Conservation (phyloP, 2,113 vertebrate genomes). For the Gobius niger region DNA sequence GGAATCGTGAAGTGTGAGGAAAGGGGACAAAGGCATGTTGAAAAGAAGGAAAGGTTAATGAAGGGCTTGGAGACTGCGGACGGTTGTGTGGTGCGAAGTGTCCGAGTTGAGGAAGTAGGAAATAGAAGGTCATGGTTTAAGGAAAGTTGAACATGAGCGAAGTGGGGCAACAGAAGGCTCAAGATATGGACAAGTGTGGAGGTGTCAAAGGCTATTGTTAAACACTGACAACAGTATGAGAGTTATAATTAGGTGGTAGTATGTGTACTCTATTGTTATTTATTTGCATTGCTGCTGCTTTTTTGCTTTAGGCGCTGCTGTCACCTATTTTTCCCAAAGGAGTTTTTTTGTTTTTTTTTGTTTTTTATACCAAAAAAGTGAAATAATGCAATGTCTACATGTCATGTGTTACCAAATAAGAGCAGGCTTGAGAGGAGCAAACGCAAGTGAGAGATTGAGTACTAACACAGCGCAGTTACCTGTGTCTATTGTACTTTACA, state of each 20-base stretch:
- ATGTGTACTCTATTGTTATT: conserved; percentile 63
- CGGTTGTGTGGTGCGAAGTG: conserved; percentile 3
- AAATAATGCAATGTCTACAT: conserved; percentile 72
- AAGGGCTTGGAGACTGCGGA: not conserved
- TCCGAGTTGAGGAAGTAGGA: conserved; percentile 49
- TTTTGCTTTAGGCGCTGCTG: conserved; percentile 78
- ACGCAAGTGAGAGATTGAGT: conserved; percentile 39
- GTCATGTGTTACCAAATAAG: conserved; percentile 75
- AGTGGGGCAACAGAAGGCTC: conserved; percentile 5
- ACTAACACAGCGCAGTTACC: conserved; percentile 37
- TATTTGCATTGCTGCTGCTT: conserved; percentile 74
- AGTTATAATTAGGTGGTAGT: conserved; percentile 51
- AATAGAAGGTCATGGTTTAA: conserved; percentile 15
- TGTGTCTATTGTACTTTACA: conserved; percentile 13
- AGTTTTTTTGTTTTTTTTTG: conserved; percentile 53
- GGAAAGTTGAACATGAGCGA: conserved; percentile 25
- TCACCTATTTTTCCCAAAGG: conserved; percentile 75
- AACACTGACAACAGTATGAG: conserved; percentile 63
- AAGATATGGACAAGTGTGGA: conserved; percentile 1
- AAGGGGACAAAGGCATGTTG: conserved; percentile 48
- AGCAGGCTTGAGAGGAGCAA: conserved; percentile 49
- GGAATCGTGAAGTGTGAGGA: conserved; percentile 28
- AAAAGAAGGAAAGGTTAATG: conserved; percentile 14
- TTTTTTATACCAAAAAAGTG: conserved; percentile 74
- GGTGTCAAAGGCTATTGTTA: conserved; percentile 46